phyloP scores from a whole-genome alignment of 2,888 invertebrate genomes.

The Amiota minor region DNA sequence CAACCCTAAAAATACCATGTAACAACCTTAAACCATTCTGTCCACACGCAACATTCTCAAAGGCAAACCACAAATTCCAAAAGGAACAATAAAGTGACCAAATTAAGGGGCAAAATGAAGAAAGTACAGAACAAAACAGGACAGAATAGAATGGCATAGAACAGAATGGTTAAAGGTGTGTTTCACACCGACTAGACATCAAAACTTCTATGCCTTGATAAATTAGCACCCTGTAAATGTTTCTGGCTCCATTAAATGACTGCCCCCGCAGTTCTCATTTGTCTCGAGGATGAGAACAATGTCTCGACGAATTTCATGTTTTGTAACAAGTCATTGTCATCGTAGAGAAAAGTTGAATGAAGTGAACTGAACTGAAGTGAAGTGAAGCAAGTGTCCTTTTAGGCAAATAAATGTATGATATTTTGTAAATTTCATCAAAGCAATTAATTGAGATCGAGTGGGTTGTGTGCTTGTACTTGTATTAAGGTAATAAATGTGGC shows the following conservation, averaged over 20 bases:
- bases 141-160: background rate
- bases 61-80: background rate
- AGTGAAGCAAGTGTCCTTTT: too few species aligned
- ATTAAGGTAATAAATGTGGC: background rate
- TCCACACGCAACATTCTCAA: background rate
- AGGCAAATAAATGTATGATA: slow-evolving; percentile 7
- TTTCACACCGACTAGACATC: background rate
- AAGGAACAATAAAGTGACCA: too few species aligned
- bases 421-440: slow-evolving; percentile 60
- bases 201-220: slow-evolving; percentile 46
- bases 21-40: slow-evolving; percentile 2
- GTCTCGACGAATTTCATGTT: background rate
- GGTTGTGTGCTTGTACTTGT: background rate
- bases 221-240: slow-evolving; percentile 44
- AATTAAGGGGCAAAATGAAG: too few species aligned
- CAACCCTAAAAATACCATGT: background rate
- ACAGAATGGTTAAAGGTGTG: background rate
- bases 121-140: background rate
- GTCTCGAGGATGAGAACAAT: slow-evolving; percentile 8
- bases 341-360: too few species aligned
- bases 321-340: background rate
- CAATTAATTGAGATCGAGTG: slow-evolving; percentile 53
- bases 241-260: too few species aligned
- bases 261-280: too few species aligned
- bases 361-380: too few species aligned